phyloP scores from a whole-genome alignment of 2,888 invertebrate genomes.

The Zootermopsis nevadensis region DNA sequence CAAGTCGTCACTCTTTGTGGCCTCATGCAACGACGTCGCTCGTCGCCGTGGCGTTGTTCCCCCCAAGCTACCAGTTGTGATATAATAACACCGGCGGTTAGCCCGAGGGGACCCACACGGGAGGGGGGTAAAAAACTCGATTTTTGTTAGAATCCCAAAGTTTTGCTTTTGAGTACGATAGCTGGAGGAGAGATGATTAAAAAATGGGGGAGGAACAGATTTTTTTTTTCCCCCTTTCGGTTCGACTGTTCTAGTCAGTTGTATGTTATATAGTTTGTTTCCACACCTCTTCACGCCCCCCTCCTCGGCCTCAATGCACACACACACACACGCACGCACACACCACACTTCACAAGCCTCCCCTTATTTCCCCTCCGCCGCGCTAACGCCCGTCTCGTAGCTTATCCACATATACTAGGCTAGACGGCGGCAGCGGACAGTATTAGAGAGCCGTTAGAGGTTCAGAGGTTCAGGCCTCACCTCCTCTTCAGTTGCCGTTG shows the following conservation, averaged over 20 bases:
- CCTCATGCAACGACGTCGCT: slow-evolving; percentile 11
- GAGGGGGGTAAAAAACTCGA: slow-evolving; percentile 18
- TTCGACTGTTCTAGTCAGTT: neutral
- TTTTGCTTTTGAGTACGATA: slow-evolving; percentile 25
- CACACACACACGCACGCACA: slow-evolving; percentile 10
- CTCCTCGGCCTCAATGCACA: neutral
- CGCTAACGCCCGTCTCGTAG: neutral
- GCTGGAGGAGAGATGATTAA: slow-evolving; percentile 18
- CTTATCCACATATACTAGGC: slow-evolving; percentile 23
- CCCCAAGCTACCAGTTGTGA: slow-evolving; percentile 14
- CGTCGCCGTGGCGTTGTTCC: slow-evolving; percentile 17
- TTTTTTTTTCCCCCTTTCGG: slow-evolving; percentile 36
- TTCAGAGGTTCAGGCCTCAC: slow-evolving; percentile 11
- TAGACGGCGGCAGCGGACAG: slow-evolving; percentile 23
- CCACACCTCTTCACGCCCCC: slow-evolving; percentile 38
- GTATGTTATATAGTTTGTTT: slow-evolving; percentile 43
- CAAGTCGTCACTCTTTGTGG: slow-evolving; percentile 18
- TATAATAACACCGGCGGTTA: slow-evolving; percentile 34
- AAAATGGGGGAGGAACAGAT: slow-evolving; percentile 40
- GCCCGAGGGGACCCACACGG: slow-evolving; percentile 8
- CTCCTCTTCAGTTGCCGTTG: neutral
- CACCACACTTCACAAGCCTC: neutral
- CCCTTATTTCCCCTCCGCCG: slow-evolving; percentile 13
- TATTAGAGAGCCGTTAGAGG: neutral
- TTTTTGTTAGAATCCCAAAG: slow-evolving; percentile 36